Evolutionary conservation across 2,113 vertebrate species (phyloP).

Genomic region (Rhynchomys soricoides): DNA sequence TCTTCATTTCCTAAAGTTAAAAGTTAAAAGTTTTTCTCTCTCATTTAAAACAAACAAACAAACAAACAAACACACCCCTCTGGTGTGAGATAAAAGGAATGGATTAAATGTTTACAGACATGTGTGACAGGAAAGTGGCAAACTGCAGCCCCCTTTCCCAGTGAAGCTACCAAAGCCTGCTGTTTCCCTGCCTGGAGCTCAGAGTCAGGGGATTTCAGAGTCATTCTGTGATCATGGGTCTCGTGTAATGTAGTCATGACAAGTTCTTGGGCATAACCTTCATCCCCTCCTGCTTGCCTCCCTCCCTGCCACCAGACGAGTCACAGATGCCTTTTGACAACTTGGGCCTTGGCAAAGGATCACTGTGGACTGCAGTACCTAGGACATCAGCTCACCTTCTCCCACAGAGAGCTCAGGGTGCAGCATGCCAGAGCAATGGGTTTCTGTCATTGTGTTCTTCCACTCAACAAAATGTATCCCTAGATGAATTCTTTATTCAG

Average conservation of each 20-base stretch:
- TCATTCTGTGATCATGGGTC: neutral
- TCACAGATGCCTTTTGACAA: conserved; percentile 9
- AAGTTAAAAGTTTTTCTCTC: conserved; percentile 9
- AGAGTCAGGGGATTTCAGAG: neutral
- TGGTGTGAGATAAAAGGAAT: neutral
- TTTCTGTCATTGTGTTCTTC: neutral
- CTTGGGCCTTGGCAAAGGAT: neutral
- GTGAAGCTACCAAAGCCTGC: no score
- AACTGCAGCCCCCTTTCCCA: neutral
- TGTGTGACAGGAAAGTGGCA: neutral
- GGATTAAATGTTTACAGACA: neutral
- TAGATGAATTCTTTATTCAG: neutral
- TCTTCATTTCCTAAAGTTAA: neutral
- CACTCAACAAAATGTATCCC: neutral
- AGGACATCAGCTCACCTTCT: neutral
- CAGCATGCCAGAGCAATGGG: neutral
- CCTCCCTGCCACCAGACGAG: neutral
- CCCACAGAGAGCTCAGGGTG: neutral
- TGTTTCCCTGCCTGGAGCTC: neutral
- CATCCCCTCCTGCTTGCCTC: neutral
- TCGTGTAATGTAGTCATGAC: neutral
- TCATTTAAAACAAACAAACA: neutral
- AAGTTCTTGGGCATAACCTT: neutral
- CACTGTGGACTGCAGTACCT: neutral
- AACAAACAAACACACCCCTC: neutral